phyloP scores from a whole-genome alignment of 2,888 invertebrate genomes.

The Cotesia congregata region DNA sequence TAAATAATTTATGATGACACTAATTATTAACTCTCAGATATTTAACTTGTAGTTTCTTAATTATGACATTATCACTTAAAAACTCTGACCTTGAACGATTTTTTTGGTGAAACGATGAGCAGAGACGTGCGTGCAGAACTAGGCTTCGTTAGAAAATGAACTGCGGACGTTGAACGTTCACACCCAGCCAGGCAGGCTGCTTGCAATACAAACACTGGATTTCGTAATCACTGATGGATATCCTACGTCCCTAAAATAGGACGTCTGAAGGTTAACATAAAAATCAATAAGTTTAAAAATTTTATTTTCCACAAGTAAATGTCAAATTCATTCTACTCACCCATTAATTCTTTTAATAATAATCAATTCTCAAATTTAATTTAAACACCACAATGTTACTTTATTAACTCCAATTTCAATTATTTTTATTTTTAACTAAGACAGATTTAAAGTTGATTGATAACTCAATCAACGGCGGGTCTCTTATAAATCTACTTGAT shows the following conservation, averaged over 20 bases:
- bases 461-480: too few relatives aligned
- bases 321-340: too few relatives aligned
- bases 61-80: not conserved
- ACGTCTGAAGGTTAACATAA: constrained; percentile 14
- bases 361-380: too few relatives aligned
- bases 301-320: not conserved
- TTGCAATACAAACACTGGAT: constrained; percentile 25
- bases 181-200: not conserved
- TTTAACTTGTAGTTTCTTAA: not conserved
- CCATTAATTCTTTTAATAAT: too few relatives aligned
- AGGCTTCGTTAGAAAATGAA: not conserved
- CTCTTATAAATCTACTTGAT: too few relatives aligned
- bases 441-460: too few relatives aligned
- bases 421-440: too few relatives aligned
- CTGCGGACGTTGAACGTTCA: not conserved
- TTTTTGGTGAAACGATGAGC: not conserved
- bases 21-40: not conserved
- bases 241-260: constrained; percentile 8
- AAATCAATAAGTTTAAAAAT: constrained; percentile 7
- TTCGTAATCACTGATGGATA: constrained; percentile 13
- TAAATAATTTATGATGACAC: not conserved
- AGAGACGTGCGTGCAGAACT: not conserved
- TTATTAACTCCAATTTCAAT: too few relatives aligned
- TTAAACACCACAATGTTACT: too few relatives aligned
- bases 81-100: not conserved